These are phyloP conservation scores for Cebus imitator DNA, from an alignment of 2,113 vertebrate species.

Conservation along the genomic window DNA sequence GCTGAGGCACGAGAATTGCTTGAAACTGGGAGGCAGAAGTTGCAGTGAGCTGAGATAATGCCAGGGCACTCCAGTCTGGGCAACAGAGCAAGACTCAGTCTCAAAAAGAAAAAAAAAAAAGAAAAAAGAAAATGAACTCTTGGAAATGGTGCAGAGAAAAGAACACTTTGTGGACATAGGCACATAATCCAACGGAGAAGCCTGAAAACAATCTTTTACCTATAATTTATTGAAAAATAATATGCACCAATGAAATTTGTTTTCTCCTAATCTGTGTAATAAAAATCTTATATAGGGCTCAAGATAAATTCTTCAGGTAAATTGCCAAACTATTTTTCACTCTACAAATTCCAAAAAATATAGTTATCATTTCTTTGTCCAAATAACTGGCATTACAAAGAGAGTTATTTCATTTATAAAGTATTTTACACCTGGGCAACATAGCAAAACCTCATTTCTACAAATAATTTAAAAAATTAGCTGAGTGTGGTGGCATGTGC, in stretches of 20 bases:
- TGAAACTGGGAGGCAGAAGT: too few species aligned
- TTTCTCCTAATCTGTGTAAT: conserved; percentile 9
- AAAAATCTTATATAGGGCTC: background rate
- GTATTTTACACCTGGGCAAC: background rate
- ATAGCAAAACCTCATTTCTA: too few species aligned
- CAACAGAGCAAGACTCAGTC: too few species aligned
- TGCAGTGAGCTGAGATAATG: too few species aligned
- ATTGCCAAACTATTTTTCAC: background rate
- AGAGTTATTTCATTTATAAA: conserved; percentile 15
- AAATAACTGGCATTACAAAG: conserved; percentile 35
- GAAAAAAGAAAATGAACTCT: background rate
- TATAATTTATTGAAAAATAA: conserved; percentile 33
- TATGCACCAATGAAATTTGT: background rate
- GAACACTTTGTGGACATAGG: background rate
- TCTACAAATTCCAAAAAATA: background rate
- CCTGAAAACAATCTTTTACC: background rate
- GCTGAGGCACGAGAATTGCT: too few species aligned
- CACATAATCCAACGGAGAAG: background rate
- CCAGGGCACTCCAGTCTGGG: too few species aligned
- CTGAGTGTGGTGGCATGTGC: too few species aligned
- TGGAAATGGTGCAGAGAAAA: background rate
- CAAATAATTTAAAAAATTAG: too few species aligned
- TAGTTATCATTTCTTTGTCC: background rate
- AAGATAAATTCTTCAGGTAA: background rate
- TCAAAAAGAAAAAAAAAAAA: too few species aligned